Conservation (phyloP, 2,888 invertebrate species). For the Dolichopus griseipennis region DNA sequence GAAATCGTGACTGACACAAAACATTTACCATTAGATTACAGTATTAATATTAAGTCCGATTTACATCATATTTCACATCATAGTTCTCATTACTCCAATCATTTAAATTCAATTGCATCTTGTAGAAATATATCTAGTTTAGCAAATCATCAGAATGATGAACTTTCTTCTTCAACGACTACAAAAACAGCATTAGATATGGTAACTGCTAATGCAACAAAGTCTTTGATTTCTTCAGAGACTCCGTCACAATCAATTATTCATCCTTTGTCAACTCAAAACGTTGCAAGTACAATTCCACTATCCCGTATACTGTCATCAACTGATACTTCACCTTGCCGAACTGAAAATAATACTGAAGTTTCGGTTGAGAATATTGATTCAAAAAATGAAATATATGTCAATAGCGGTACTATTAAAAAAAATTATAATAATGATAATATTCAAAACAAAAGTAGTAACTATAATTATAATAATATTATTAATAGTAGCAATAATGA, state of each 20-base stretch:
- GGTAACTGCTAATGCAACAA: background rate
- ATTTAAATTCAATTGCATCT: background rate
- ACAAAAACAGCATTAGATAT: background rate
- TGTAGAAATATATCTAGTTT: background rate
- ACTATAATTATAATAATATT: background rate
- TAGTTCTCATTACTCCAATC: background rate
- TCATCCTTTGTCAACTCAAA: background rate
- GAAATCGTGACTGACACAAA: constrained; percentile 20
- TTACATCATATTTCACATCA: constrained; percentile 14
- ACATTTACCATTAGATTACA: constrained; percentile 22
- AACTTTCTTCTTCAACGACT: background rate
- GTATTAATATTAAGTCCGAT: constrained; percentile 20
- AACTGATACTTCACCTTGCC: too few relatives aligned
- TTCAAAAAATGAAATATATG: background rate
- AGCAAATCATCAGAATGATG: too few relatives aligned
- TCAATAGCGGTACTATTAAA: background rate
- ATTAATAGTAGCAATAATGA: background rate
- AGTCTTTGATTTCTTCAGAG: background rate
- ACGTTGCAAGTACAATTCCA: too few relatives aligned
- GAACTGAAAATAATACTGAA: too few relatives aligned
- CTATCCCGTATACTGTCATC: too few relatives aligned
- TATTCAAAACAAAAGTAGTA: background rate
- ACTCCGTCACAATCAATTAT: background rate
- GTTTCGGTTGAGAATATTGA: background rate
- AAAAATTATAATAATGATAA: background rate